Base-by-base conservation (phyloP, 2,797 vertebrate genomes). In the Loris lydekkerianus region DNA sequence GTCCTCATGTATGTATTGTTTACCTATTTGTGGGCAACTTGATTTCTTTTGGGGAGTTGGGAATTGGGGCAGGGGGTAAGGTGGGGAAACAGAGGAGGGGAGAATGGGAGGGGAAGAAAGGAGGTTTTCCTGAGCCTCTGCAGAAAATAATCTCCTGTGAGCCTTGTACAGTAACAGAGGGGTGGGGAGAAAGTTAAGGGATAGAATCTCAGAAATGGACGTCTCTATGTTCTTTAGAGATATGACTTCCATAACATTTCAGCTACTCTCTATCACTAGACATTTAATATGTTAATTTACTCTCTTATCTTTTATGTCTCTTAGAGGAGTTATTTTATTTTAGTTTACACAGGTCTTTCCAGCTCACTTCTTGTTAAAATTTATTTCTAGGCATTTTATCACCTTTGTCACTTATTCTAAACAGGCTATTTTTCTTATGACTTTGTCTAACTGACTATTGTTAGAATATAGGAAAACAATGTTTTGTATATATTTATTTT, bases 1-100 rank as follows among this genome's bases (percentile, higher is more conserved):
- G 72, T 78, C 95, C 98, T 97, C 98, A 98, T 98, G 99, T 99
- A 99, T 97, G 99, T 99, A 99, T 97, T 34, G 73, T 91, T 97
- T 84, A 15, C 37, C 40, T 92, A 23, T 92, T 86, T 84, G 25
- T 43, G 90, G 93, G 95, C 78, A 76, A 49, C 56, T 85, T 72
- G 18, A 61, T 69, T 90, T 94, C n/a, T 69, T 23, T 49, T 56
- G 34, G 60, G 34, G 72, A 7, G 5, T 10, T 78, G 67, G 43
- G 89, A 37, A 31, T 8, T 34, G 49, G 34, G 61, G 27, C 14
- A 34, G 29, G 80, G 14, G 18, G 8, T 63, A 29, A 69, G 92
- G 58, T 56, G 70, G 46, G 27, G 29, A 83, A 83, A 46, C 1
- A 60, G 75, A 75, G 82, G 84, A 83, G 27, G 25, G 63, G 20